phyloP scores from a whole-genome alignment of 2,113 vertebrate species.

The Oxyura jamaicensis region DNA sequence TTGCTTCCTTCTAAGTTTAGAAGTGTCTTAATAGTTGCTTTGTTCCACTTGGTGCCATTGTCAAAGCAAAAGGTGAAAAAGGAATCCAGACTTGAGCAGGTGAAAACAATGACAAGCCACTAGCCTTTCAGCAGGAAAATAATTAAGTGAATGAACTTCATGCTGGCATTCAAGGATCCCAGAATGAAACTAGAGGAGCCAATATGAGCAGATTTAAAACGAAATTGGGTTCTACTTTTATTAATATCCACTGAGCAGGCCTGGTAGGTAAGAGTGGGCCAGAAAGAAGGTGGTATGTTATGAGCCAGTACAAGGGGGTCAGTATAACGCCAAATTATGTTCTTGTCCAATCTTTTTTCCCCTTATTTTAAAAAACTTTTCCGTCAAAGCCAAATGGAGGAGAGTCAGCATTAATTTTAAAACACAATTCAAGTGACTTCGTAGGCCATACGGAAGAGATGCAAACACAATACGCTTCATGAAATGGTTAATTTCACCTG shows the following conservation, averaged over 20 bases:
- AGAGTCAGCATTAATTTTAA: not conserved
- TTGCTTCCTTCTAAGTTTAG: not conserved
- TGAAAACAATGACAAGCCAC: not conserved
- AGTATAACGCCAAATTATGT: fast-evolving
- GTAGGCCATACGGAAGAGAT: not conserved
- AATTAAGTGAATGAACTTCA: not conserved
- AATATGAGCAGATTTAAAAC: not conserved
- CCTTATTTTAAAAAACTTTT: not conserved
- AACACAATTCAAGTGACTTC: not conserved
- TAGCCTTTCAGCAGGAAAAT: not conserved
- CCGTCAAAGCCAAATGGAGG: not conserved
- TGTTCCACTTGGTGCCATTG: not conserved
- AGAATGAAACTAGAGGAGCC: not conserved
- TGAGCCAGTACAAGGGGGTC: too few species aligned
- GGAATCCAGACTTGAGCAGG: not conserved
- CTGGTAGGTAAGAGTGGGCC: fast-evolving
- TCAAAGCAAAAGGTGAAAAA: not conserved
- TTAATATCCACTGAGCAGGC: too few species aligned
- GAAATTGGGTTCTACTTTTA: not conserved
- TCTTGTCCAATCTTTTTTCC: too few species aligned
- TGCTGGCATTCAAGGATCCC: not conserved
- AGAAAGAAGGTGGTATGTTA: too few species aligned
- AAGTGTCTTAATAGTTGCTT: fast-evolving
- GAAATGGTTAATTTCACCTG: not conserved
- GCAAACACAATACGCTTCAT: not conserved